These are phyloP conservation scores for Clarias fuscus DNA, from an alignment of 2,797 vertebrate species.

Conservation along the genomic window DNA sequence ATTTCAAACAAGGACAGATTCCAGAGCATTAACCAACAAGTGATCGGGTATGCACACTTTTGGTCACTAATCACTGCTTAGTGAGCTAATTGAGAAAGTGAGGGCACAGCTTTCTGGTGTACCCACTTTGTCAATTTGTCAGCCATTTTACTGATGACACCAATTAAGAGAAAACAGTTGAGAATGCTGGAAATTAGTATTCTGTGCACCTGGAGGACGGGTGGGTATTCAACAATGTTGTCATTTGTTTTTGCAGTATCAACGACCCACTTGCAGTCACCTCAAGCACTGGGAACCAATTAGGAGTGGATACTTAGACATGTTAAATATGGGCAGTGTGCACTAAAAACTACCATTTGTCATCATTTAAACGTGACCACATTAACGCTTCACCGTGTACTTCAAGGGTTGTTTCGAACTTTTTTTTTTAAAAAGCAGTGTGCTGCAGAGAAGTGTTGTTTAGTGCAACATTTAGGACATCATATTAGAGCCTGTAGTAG, in stretches of 20 bases:
- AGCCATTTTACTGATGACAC: conserved; percentile 73
- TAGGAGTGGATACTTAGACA: conserved; percentile 61
- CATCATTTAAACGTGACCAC: conserved; percentile 32
- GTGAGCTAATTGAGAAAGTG: conserved; percentile 60
- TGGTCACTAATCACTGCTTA: conserved; percentile 45
- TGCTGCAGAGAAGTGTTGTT: conserved; percentile 41
- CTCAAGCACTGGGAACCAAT: conserved; percentile 61
- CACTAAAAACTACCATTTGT: conserved; percentile 38
- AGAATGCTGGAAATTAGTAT: conserved; percentile 71
- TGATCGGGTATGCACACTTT: conserved; percentile 25
- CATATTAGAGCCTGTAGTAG: conserved; percentile 46
- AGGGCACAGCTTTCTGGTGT: conserved; percentile 47
- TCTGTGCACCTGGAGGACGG: conserved; percentile 48
- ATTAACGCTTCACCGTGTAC: neutral
- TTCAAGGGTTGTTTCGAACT: neutral
- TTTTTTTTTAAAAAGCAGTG: conserved; percentile 15
- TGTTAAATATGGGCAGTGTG: conserved; percentile 61
- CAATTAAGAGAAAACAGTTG: conserved; percentile 76
- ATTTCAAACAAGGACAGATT: neutral
- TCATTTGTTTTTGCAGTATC: conserved; percentile 51
- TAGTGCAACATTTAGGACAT: conserved; percentile 39
- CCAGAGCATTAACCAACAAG: neutral
- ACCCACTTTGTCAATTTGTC: conserved; percentile 66
- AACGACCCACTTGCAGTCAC: conserved; percentile 57
- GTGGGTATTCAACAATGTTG: conserved; percentile 33